Evolutionary conservation across 2,797 vertebrate species (phyloP).

Genomic region (Passerculus sandwichensis): DNA sequence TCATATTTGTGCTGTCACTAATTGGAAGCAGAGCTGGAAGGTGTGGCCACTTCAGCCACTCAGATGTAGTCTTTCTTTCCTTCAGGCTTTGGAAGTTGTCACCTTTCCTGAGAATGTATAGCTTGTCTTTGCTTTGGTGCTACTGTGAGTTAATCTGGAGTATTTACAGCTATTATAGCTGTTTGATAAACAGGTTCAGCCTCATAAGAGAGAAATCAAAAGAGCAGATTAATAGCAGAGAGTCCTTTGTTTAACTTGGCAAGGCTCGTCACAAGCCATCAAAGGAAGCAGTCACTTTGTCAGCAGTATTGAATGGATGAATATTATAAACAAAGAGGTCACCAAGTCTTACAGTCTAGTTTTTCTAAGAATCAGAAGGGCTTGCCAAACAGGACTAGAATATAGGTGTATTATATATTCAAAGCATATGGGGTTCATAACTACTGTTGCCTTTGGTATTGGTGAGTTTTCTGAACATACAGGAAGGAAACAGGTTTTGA

Average conservation of each 20-base stretch:
- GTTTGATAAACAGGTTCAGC: constrained; percentile 18
- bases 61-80: not conserved
- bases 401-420: not conserved
- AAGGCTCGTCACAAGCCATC: constrained; percentile 16
- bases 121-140: constrained; percentile 22
- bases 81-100: constrained; percentile 11
- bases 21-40: not conserved
- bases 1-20: not conserved
- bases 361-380: constrained; percentile 6
- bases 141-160: constrained; percentile 31
- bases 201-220: constrained; percentile 22
- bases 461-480: constrained; percentile 10
- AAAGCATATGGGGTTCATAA: not conserved
- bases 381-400: not conserved
- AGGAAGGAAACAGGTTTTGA: constrained; percentile 13
- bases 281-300: constrained; percentile 28
- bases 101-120: constrained; percentile 29
- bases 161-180: constrained; percentile 31
- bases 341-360: not conserved
- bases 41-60: not conserved
- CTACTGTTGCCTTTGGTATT: constrained; percentile 12
- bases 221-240: constrained; percentile 19
- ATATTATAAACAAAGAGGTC: constrained; percentile 31
- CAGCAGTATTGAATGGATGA: not conserved
- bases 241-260: constrained; percentile 60